Conservation (phyloP, 1,140 invertebrate genomes). For the Subanguina moxae region DNA sequence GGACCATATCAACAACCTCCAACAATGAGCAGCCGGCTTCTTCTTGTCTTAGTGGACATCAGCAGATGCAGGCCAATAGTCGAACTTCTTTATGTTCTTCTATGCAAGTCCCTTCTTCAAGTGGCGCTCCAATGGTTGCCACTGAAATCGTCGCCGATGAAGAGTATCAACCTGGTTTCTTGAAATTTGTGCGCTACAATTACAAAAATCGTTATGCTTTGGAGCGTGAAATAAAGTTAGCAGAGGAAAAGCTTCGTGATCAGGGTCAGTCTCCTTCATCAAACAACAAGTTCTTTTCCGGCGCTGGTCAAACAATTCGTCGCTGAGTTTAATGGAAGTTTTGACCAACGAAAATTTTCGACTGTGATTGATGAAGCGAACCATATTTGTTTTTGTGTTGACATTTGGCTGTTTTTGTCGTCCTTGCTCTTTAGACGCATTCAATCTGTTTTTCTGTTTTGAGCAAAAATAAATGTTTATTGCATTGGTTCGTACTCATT, state of each 20-base stretch:
- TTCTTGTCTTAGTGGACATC: not conserved
- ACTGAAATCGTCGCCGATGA: constrained; percentile 6
- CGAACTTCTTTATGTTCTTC: too few species aligned
- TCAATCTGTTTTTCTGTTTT: too few species aligned
- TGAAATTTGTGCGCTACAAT: constrained; percentile 11
- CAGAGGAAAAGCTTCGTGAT: not conserved
- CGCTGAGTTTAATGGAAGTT: not conserved
- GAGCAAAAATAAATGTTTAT: too few species aligned
- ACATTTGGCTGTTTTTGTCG: too few species aligned
- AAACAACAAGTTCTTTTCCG: not conserved
- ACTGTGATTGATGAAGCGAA: too few species aligned
- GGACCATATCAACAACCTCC: constrained; percentile 5
- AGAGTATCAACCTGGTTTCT: constrained; percentile 5
- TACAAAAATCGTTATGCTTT: constrained; percentile 3
- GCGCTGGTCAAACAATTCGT: constrained; percentile 1
- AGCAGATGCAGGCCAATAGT: not conserved
- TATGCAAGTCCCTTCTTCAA: too few species aligned
- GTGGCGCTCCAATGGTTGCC: not conserved
- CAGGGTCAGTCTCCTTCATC: not conserved
- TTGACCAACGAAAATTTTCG: not conserved
- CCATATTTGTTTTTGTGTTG: too few species aligned
- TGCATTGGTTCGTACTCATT: too few species aligned
- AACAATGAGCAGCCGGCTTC: not conserved
- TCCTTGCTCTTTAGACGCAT: too few species aligned
- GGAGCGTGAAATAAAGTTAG: not conserved